These are phyloP conservation scores for Hypsibius dujardini DNA, from an alignment of 1,140 invertebrate genomes.

Conservation along the genomic window DNA sequence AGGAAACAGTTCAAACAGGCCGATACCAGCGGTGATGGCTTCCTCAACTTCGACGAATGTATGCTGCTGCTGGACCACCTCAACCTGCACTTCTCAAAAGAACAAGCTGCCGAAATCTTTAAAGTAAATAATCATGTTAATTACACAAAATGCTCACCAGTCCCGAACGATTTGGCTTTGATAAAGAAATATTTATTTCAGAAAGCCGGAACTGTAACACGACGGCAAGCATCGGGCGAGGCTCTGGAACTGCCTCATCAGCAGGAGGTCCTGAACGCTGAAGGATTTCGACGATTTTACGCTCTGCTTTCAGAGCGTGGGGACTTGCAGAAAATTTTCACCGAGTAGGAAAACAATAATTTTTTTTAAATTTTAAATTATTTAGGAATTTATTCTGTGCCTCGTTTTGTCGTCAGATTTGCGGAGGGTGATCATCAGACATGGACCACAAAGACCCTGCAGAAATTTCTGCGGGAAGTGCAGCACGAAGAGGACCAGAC, in stretches of 20 bases:
- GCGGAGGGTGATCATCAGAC: no score
- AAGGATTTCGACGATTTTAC: constrained; percentile 42
- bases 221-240: background rate
- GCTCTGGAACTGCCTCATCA: no score
- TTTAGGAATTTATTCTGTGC: constrained; percentile 20
- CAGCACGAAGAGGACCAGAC: constrained; percentile 24
- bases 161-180: background rate
- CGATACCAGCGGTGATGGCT: constrained; percentile 35
- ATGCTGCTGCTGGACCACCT: constrained; percentile 33
- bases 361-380: background rate
- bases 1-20: constrained; percentile 35
- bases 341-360: constrained; percentile 31
- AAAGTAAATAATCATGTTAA: background rate
- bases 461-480: constrained; percentile 26
- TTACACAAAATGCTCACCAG: background rate
- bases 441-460: constrained; percentile 24
- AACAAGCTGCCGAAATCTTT: background rate
- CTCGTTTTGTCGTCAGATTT: background rate
- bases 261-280: constrained; percentile 37
- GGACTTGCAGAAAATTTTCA: constrained; percentile 39
- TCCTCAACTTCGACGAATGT: constrained; percentile 35
- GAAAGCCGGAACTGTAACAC: background rate
- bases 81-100: constrained; percentile 25
- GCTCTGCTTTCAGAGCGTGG: constrained; percentile 35
- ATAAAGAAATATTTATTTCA: background rate